Evolutionary conservation across 2,113 vertebrate species (phyloP).

Genomic region (Acinonyx jubatus): DNA sequence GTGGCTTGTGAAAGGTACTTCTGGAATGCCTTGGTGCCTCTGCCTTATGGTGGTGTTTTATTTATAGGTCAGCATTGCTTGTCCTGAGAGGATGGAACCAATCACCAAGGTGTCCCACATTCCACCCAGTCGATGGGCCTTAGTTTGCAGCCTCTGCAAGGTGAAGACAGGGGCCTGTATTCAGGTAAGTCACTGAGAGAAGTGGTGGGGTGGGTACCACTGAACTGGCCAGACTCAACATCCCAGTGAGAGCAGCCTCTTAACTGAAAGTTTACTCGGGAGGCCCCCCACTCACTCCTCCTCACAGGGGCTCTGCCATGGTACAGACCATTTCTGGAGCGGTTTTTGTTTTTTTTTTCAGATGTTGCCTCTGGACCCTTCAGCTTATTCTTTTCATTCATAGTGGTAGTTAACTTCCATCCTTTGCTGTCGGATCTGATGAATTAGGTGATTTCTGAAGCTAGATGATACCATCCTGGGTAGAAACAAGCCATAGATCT

Average conservation of each 20-base stretch:
- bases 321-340: conserved; percentile 1
- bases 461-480: not conserved
- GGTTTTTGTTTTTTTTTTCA: not conserved
- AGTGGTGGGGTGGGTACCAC: conserved; percentile 27
- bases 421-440: conserved; percentile 36
- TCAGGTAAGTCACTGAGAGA: conserved; percentile 87
- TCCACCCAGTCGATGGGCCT: conserved; percentile 97
- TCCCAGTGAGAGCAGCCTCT: not conserved
- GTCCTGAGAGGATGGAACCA: conserved; percentile 98
- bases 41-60: conserved; percentile 61
- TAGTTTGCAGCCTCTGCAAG: conserved; percentile 98
- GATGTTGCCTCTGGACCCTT: not conserved
- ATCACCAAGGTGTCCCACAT: conserved; percentile 99
- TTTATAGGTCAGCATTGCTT: conserved; percentile 96
- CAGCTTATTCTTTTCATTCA: conserved; percentile 16
- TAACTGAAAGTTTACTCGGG: not conserved
- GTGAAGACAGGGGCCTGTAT: conserved; percentile 98
- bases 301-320: not conserved
- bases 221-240: not conserved
- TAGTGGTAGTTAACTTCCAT: conserved; percentile 20
- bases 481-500: conserved; percentile 35
- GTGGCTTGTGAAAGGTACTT: not conserved
- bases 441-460: conserved; percentile 24
- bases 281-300: not conserved
- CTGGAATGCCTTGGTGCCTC: not conserved